Evolutionary conservation across 1,140 invertebrate species (phyloP), one percentile per base, ranked within the genome.

Genomic region (Drosophila busckii): DNA sequence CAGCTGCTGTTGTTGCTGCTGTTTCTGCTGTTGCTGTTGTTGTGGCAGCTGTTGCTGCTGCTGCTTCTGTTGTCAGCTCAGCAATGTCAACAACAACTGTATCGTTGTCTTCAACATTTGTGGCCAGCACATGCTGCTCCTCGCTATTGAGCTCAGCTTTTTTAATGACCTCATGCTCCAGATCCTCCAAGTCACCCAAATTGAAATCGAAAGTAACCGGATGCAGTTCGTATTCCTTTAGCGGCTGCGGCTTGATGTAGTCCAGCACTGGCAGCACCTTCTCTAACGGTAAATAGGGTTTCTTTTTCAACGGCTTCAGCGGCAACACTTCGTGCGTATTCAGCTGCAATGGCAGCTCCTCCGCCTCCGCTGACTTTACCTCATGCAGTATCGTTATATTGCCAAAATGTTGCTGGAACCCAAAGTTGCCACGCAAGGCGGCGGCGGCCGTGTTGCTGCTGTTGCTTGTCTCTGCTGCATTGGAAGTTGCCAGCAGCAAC

Each of bases 171-270:
- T 84, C 78, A 10, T 82, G 75, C 42, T 85, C 71, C 10, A 86
- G 41, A 55, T 87, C 85, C 52, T 87, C 85, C 0, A 87, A 54
- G 37, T 87, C 85, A 2, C 84, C 83, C 26, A 87, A 38, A 50
- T 87, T 87, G 4, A 87, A 87, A 37, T 87, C 85, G 12, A 87
- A 87, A 7, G 85, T 84, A 0, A 86, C 84, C 3, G 85, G 76
- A 52, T 86, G 84, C 35, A 84, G 50, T 17, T 86, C 84, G 16
- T 67, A 80, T 1, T 78, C 80, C 40, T 86, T 86, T 1, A 86
- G 66, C 0, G 59, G 54, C 16, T 60, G 70, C n/a, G 65, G 63
- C 23, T 86, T 86, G 0, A 84, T 52, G 49, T 85, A 84, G 10
- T 85, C 75, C 3, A 73, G 55, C 13, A 15, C 58, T 0, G 64